Evolutionary conservation across 35 echinoderm and acorn worm genomes (phyloP).

Genomic region (Stichopus chloronotus): DNA sequence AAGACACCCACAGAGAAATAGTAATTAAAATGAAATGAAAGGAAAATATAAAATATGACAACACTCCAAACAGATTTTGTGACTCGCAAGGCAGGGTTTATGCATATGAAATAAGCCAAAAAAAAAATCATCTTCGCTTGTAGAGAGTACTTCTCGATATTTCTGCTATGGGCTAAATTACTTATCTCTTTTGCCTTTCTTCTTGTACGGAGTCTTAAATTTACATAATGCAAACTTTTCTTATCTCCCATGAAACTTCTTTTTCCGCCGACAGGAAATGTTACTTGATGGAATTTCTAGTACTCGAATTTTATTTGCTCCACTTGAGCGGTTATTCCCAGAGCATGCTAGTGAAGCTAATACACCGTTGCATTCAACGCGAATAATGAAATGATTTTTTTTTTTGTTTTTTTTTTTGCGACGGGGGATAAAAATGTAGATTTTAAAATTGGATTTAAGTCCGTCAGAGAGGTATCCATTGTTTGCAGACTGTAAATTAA

Average conservation of each 20-base stretch:
- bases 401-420: neutral
- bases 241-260: conserved; percentile 44
- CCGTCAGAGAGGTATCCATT: neutral
- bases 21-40: no score
- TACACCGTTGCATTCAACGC: neutral
- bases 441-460: conserved; percentile 10
- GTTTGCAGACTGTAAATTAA: conserved; percentile 21
- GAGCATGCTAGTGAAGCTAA: conserved; percentile 20
- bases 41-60: neutral
- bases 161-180: conserved; percentile 11
- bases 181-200: conserved; percentile 9
- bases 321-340: conserved; percentile 49
- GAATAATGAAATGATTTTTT: conserved; percentile 28
- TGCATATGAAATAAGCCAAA: neutral
- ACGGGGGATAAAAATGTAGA: neutral
- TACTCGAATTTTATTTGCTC: conserved; percentile 54
- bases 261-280: conserved; percentile 48
- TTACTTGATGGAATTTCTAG: conserved; percentile 56
- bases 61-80: neutral
- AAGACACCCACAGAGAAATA: no score
- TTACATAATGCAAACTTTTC: conserved; percentile 43
- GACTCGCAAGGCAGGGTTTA: neutral
- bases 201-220: neutral
- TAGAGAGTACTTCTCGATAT: conserved; percentile 21
- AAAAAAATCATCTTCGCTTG: neutral